A percentile compares a stretch with the other conserved stretches of the same genome.
Evolutionary conservation across 1,140 invertebrate species (phyloP).

Genomic region (Pseudomyrmex concolor): DNA sequence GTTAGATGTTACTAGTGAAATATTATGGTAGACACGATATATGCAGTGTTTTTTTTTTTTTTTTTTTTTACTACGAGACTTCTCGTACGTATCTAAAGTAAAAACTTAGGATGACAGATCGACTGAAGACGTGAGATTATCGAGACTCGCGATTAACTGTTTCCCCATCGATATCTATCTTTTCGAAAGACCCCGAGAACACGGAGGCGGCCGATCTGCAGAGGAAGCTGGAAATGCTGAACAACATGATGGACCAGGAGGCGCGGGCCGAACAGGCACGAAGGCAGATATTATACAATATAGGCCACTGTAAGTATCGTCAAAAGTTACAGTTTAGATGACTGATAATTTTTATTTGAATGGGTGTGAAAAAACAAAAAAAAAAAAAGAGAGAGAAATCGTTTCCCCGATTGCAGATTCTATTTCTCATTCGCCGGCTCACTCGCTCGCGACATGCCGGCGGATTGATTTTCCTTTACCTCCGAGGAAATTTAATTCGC

Average conservation of each 20-base stretch:
- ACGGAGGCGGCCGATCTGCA: conserved; percentile 95
- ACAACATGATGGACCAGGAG: conserved; percentile 95
- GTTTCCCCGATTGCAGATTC: conserved; percentile 55
- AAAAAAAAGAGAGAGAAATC: conserved; percentile 33
- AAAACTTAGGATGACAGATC: conserved; percentile 62
- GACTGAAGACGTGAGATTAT: conserved; percentile 47
- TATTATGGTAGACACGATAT: conserved; percentile 49
- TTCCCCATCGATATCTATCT: conserved; percentile 76
- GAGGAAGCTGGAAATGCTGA: conserved; percentile 95
- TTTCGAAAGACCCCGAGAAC: conserved; percentile 92
- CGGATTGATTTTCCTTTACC: not conserved
- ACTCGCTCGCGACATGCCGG: conserved; percentile 20
- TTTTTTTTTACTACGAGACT: conserved; percentile 5
- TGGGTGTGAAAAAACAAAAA: not conserved
- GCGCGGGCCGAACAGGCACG: conserved; percentile 87
- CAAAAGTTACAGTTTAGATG: conserved; percentile 67
- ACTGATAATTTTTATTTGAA: conserved; percentile 67
- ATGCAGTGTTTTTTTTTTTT: not conserved
- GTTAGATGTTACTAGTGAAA: conserved; percentile 43
- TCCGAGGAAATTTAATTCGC: conserved; percentile 24
- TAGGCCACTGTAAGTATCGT: conserved; percentile 88
- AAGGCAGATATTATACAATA: conserved; percentile 88
- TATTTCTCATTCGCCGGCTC: conserved; percentile 22
- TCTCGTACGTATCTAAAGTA: conserved; percentile 46
- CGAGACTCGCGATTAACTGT: conserved; percentile 71